These are phyloP conservation scores for Coccyzus lansbergi DNA, from an alignment of 2,797 vertebrate species.

Conservation along the genomic window DNA sequence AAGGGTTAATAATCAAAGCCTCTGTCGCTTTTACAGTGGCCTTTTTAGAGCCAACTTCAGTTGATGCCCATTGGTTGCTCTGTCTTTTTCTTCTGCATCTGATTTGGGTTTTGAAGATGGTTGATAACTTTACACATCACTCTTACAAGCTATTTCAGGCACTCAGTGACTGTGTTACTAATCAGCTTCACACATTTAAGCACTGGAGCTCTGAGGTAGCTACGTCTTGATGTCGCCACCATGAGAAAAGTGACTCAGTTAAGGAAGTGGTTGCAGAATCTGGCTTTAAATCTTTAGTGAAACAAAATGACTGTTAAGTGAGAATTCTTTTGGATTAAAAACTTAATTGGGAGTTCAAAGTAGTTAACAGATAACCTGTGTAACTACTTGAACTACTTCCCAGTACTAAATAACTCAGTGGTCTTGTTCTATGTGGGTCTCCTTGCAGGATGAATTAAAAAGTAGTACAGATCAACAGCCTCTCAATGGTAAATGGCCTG, in stretches of 20 bases:
- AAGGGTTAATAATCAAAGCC: not conserved
- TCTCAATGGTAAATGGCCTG: not conserved
- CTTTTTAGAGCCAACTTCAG: not conserved
- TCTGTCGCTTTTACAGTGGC: not conserved
- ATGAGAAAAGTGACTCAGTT: conserved; percentile 37
- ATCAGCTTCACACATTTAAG: not conserved
- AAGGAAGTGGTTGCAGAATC: conserved; percentile 64
- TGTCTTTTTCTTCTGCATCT: not conserved
- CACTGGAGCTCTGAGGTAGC: not conserved
- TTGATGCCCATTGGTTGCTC: not conserved
- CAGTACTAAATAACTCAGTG: not conserved
- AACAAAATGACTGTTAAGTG: not conserved
- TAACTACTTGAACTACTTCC: not conserved
- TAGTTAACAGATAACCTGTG: not conserved
- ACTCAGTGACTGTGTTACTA: not conserved
- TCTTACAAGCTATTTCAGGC: not conserved
- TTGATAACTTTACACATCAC: not conserved
- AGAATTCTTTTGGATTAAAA: conserved; percentile 18
- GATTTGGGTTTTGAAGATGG: not conserved
- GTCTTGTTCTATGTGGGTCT: not conserved
- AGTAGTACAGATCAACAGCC: not conserved
- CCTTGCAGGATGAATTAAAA: not conserved
- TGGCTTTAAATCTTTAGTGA: conserved; percentile 41
- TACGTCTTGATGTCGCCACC: not conserved
- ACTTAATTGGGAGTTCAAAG: not conserved